Base-by-base conservation (phyloP, 53 echinoderm and acorn worm species). In the Hippasteria phrygiana region DNA sequence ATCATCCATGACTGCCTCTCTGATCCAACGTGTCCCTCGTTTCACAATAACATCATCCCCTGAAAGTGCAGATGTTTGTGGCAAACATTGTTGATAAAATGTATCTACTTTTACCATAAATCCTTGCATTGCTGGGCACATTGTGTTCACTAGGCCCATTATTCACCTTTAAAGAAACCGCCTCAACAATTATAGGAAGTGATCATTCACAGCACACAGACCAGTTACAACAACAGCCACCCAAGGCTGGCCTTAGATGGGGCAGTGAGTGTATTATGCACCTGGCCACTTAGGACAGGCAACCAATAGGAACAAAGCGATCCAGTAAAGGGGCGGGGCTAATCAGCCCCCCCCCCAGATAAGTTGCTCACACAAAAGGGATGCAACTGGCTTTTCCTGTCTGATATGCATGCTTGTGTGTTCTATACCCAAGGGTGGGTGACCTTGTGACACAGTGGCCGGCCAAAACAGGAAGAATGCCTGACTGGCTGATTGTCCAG, bases 381-480 rank as follows among this genome's bases (percentile, higher is more conserved):
- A n/a, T n/a, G 82, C 66, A 33, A 67, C 5, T 67, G 36, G 37
- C 36, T 36, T 77, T 16, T 51, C 54, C 11, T 27, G 4, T 79
- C 22, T 56, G 39, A 17, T 39, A 26, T 74, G 26, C 56, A 8
- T 26, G 62, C 5, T 56, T 29, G 4, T 22, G 35, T 18, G 9
- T 0, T 9, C n/a, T 75, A 33, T 46, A 24, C 40, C 8, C 24
- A 1, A 45, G 43, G 76, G 16, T 43, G 27, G 33, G 51, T 73
- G 73, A 42, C 73, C 42, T 39, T 73, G 40, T 43, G 37, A 24
- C 43, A 73, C 10, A 22, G 31, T 48, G 43, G 43, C 43, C 33
- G 34, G 29, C 27, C 62, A 55, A 2, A 79, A 79, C 79, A 79
- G 79, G 79, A 79, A 56, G 79, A 79, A 59, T 79, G 79, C 62